These are phyloP conservation scores for Lepidothrix coronata DNA, from an alignment of 2,113 vertebrate genomes.

Conservation along the genomic window DNA sequence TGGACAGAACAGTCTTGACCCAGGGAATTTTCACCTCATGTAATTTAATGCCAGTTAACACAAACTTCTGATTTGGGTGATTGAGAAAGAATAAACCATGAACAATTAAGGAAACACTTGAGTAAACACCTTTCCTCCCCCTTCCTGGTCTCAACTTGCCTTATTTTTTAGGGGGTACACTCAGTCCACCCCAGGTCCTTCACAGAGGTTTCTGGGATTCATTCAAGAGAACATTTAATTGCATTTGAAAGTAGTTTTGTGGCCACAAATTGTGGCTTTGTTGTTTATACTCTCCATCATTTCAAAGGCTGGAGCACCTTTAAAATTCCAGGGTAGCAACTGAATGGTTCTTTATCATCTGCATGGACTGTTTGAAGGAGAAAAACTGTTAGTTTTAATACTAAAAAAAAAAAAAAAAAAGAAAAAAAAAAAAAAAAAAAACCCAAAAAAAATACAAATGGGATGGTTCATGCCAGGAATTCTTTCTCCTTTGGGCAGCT, in stretches of 20 bases:
- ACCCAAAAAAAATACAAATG: not conserved
- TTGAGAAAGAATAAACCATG: not conserved
- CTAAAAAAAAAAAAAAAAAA: not conserved
- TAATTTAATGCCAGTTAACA: not conserved
- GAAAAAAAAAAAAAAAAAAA: too few relatives aligned
- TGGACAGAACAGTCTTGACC: not conserved
- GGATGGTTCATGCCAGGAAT: not conserved
- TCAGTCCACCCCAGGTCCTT: accelerated
- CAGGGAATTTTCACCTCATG: not conserved
- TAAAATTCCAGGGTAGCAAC: not conserved
- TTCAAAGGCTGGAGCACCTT: not conserved
- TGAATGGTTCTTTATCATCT: not conserved
- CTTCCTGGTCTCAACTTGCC: not conserved
- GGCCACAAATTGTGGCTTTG: not conserved
- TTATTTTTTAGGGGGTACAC: accelerated
- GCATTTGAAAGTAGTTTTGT: not conserved
- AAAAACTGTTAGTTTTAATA: not conserved
- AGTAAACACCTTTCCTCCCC: not conserved
- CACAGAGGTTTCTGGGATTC: not conserved
- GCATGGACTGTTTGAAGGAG: not conserved
- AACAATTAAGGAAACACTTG: not conserved
- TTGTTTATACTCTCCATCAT: not conserved
- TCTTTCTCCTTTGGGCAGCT: not conserved
- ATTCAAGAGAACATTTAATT: not conserved
- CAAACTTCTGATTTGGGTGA: not conserved